These are phyloP conservation scores for Mesorhabditis sp. DNA, from an alignment of 2,888 invertebrate genomes.

Conservation along the genomic window DNA sequence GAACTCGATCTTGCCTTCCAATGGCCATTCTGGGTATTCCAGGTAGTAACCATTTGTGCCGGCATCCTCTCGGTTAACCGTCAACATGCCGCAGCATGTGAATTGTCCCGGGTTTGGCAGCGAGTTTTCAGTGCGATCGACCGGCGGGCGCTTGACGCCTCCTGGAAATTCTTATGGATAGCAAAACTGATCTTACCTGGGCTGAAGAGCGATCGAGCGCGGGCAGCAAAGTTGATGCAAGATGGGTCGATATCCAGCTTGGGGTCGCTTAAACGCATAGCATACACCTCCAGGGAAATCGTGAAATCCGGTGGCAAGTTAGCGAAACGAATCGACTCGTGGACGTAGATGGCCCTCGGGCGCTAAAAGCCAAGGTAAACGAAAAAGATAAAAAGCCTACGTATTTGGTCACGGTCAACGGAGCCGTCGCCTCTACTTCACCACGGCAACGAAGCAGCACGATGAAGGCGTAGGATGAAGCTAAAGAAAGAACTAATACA, in stretches of 20 bases:
- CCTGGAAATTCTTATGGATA: too few species aligned
- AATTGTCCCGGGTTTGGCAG: background rate
- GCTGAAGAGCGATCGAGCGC: conserved; percentile 1
- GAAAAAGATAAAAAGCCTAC: background rate
- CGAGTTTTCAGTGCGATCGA: too few species aligned
- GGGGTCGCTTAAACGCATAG: conserved; percentile 15
- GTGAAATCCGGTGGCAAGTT: conserved; percentile 30
- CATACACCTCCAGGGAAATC: conserved; percentile 25
- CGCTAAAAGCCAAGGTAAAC: conserved; percentile 5
- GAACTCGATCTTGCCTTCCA: conserved; percentile 42
- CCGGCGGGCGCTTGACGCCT: too few species aligned
- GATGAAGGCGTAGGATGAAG: conserved; percentile 33
- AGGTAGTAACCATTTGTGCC: conserved; percentile 26
- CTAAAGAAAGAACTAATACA: conserved; percentile 13
- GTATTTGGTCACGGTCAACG: conserved; percentile 20
- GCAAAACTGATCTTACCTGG: background rate
- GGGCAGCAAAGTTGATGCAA: conserved; percentile 1
- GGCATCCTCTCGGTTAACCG: conserved; percentile 15
- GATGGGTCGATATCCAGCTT: background rate
- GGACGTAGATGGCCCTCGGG: conserved; percentile 24
- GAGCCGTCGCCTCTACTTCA: conserved; percentile 38
- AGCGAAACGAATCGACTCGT: conserved; percentile 32
- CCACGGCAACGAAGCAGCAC: conserved; percentile 36
- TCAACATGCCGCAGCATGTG: conserved; percentile 16
- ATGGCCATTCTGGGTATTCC: conserved; percentile 40